Conservation (phyloP, 2,888 invertebrate species). For the Sesia apiformis region DNA sequence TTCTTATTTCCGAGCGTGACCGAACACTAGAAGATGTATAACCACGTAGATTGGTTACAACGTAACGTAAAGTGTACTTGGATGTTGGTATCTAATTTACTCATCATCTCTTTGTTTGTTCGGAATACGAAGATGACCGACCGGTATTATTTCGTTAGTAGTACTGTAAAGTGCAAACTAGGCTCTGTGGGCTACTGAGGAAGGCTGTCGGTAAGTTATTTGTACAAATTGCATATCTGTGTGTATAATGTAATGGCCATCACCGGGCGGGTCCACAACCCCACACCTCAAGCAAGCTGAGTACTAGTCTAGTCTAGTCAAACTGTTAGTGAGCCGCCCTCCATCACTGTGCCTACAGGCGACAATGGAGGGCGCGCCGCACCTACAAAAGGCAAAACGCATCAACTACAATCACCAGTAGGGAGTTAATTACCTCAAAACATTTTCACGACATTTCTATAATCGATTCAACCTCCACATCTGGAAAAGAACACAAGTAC, state of each 20-base stretch:
- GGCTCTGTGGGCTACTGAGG: too few species aligned
- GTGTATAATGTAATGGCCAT: conserved; percentile 20
- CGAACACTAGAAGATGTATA: too few species aligned
- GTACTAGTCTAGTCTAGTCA: conserved; percentile 42
- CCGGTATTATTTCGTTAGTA: too few species aligned
- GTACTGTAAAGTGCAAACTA: too few species aligned
- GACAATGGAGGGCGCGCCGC: conserved; percentile 19
- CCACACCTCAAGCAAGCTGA: conserved; percentile 65
- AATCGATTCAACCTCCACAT: conserved; percentile 73
- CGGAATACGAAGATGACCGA: too few species aligned
- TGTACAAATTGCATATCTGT: too few species aligned
- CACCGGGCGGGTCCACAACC: conserved; percentile 43
- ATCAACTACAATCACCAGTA: conserved; percentile 70
- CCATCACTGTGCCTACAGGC: background rate
- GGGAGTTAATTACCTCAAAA: conserved; percentile 74
- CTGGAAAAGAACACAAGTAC: conserved; percentile 75
- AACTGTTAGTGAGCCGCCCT: conserved; percentile 35
- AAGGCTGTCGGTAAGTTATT: too few species aligned
- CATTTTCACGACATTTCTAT: conserved; percentile 72
- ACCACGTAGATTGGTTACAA: too few species aligned
- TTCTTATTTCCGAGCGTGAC: too few species aligned
- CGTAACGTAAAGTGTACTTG: too few species aligned
- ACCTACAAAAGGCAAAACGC: conserved; percentile 47
- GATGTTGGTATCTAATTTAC: too few species aligned
- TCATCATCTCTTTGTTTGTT: too few species aligned